These are phyloP conservation scores for Pontoporia blainvillei DNA, from an alignment of 2,113 vertebrate genomes.

Conservation along the genomic window DNA sequence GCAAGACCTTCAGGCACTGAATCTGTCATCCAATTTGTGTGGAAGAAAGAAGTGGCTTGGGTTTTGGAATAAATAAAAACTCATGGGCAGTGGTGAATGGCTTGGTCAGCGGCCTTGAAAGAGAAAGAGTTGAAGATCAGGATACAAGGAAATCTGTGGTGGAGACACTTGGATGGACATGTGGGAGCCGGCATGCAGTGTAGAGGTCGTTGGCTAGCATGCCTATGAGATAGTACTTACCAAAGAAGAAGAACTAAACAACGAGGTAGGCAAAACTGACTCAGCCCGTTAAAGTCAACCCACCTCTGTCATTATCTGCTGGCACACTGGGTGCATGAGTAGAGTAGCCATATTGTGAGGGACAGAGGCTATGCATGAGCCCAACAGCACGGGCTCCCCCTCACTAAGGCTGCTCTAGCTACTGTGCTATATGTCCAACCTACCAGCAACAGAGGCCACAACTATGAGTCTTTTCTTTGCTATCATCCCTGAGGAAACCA, in stretches of 20 bases:
- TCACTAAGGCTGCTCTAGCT: background rate
- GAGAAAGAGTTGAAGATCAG: background rate
- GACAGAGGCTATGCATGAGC: accelerated
- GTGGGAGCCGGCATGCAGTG: accelerated
- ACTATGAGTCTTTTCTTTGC: background rate
- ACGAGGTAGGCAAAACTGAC: background rate
- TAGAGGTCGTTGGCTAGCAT: background rate
- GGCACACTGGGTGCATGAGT: too few relatives aligned
- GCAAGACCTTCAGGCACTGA: background rate
- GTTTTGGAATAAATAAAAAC: background rate
- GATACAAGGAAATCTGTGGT: background rate
- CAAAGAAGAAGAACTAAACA: background rate
- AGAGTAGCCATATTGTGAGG: background rate
- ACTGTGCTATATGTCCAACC: background rate
- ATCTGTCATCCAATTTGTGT: background rate
- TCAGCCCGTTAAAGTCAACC: background rate
- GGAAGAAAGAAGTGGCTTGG: background rate
- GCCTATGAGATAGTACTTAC: background rate
- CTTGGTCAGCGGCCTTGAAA: background rate
- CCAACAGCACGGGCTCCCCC: accelerated
- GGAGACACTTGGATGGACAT: background rate
- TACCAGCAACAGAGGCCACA: background rate
- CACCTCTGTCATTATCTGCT: background rate
- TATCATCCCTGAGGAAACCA: background rate
- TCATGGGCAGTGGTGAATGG: background rate